Evolutionary conservation across 2,888 invertebrate species (phyloP), one percentile per base, ranked within the genome.

Genomic region (Amiota communis): DNA sequence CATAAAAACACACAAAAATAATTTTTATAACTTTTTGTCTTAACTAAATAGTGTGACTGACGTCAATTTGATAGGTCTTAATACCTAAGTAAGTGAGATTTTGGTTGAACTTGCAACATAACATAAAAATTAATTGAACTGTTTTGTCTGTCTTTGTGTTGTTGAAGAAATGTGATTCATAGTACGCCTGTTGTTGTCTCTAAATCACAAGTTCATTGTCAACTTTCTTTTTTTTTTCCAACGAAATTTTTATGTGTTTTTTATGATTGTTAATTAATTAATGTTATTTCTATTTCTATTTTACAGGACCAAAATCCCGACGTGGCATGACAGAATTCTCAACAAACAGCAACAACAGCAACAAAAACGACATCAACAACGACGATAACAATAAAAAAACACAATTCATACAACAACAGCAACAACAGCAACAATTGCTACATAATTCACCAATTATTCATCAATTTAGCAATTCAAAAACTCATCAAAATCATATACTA

Each of bases 321-420:
- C 89, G 90, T 89, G 90, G 90, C 86, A 90, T 90, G 90, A 90
- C 90, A 87, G 90, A 90, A 88, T 86, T 89, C 83, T 89, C 89
- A 86, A 89, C 87, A 82, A 79, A 79, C 80, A 88, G 88, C 80
- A 87, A 89, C 80, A 87, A 86, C 87, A 87, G 89, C 82, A 87
- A 82, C 83, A 88, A 79, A 85, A 88, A 84, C 77, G 23, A 79
- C 80, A 88, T 88, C 80, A 87, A 89, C 80, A 87, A 86, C 87
- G 87, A 89, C 82, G 87, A 82, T 82, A 88, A 79, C 86, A 88
- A 84, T 76, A 88, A 89, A 84, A 36, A 6, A 36, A 85, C 88
- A 82, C 88, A 86, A 84, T 84, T 86, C 82, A 86, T 88, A 87
- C 88, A 88, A 85, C 86, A 36, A 36, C 23, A 23, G 3, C 23